Evolutionary conservation across 53 echinoderm and acorn worm species (phyloP), one percentile per base, ranked within the genome.

Genomic region (Glandiceps talaboti): DNA sequence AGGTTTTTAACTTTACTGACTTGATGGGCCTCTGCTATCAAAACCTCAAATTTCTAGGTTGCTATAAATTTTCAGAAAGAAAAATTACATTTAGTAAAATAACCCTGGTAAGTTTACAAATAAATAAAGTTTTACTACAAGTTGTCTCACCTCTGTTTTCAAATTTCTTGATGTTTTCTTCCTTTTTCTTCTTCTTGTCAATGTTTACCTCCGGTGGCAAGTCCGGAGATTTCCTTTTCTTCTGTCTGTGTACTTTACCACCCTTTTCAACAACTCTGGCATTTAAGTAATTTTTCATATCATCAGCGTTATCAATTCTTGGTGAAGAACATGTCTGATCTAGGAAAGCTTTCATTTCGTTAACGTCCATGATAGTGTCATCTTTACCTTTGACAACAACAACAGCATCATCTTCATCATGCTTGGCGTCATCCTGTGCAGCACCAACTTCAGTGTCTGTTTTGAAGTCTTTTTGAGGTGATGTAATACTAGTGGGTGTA

Each of bases 231-330:
- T 14, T 76, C 28, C 73, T 79, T 28, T 76, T 73, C 30, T 78
- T 83, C 29, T 32, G 31, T 25, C 77, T 75, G 72, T 83, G 73
- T 1, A 28, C 30, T 75, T 87, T 87, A 73, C 80, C 87, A 0
- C 64, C 64, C 20, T 45, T 45, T 20, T 20, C 64, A 45, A 20
- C 64, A 6, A 45, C 64, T 45, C 64, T 6, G 6, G 64, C 83
- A 27, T 87, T 87, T 6, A 87, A 77, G 80, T 87, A 87, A 30
- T 83, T 87, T 28, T 78, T 84, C 87, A 87, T 87, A 45, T 87
- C 87, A 20, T 76, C 80, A 31, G 87, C 87, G 31, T 80, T 87
- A 72, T 79, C 80, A 74, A 1, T 28, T 73, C 29, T 27, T 27
- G 31, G 72, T 33, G 79, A 12, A 28, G 78, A 26, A 29, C 30